Conservation (phyloP, 2,888 invertebrate species). For the Dicyrtoma fusca region DNA sequence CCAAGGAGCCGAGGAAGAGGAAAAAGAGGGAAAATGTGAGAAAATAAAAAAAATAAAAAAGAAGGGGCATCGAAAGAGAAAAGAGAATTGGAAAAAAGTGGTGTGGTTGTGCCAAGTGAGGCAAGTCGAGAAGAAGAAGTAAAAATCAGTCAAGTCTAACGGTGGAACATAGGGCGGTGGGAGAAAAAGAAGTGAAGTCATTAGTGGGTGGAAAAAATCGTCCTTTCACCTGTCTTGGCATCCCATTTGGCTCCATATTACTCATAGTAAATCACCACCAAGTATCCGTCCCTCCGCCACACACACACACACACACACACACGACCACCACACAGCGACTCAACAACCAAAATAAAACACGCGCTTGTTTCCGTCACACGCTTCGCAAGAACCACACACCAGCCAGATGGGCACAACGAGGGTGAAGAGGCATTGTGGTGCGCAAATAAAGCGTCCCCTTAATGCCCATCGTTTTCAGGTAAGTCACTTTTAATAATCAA, state of each 20-base stretch:
- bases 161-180: not conserved
- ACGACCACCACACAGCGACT: not conserved
- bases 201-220: constrained; percentile 37
- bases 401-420: too few species aligned
- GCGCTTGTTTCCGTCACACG: not conserved
- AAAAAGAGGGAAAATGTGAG: not conserved
- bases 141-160: constrained; percentile 37
- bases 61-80: not conserved
- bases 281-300: constrained; percentile 32
- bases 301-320: not conserved
- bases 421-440: too few species aligned
- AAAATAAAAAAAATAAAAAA: constrained; percentile 13
- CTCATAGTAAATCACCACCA: constrained; percentile 34
- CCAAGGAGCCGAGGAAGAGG: not conserved
- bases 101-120: constrained; percentile 24
- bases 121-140: constrained; percentile 22
- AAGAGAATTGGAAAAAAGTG: constrained; percentile 23
- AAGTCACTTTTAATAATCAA: too few species aligned
- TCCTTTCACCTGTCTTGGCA: constrained; percentile 39
- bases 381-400: not conserved
- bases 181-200: constrained; percentile 29
- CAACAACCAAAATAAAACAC: not conserved
- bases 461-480: too few species aligned
- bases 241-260: constrained; percentile 36
- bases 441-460: too few species aligned